Evolutionary conservation across 2,113 vertebrate genomes (phyloP).

Genomic region (Mastomys natalensis): DNA sequence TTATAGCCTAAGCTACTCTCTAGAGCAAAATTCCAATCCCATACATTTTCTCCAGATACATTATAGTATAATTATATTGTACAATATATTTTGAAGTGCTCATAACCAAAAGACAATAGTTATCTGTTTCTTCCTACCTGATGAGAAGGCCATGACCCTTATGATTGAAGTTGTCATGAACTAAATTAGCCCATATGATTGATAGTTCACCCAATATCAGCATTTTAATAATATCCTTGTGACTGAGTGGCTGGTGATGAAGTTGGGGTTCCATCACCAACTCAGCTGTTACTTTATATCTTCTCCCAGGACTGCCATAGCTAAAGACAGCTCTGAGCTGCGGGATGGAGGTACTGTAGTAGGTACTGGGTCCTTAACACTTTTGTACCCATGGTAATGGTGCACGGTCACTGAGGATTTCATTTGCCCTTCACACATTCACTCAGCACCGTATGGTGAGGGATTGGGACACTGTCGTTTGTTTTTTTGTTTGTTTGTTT

Average conservation of each 20-base stretch:
- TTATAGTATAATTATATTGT: neutral
- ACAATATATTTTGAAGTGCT: neutral
- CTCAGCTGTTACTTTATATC: fast-evolving
- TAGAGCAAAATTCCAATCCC: neutral
- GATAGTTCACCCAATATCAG: neutral
- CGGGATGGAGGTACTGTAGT: neutral
- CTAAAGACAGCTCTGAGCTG: neutral
- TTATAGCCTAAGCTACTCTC: neutral
- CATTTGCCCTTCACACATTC: neutral
- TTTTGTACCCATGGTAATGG: too few relatives aligned
- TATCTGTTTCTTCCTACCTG: neutral
- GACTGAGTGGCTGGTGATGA: neutral
- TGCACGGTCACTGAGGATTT: too few relatives aligned
- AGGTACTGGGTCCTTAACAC: neutral
- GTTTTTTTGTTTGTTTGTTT: neutral
- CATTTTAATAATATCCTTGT: neutral
- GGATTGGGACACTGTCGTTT: neutral
- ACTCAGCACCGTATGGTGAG: neutral
- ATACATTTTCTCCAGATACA: neutral
- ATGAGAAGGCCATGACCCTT: neutral
- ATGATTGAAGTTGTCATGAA: neutral
- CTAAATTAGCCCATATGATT: neutral
- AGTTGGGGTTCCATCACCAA: neutral
- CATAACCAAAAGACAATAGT: neutral
- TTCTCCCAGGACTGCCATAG: neutral